Base-by-base conservation (phyloP, 1,140 invertebrate species). In the Limonius californicus region DNA sequence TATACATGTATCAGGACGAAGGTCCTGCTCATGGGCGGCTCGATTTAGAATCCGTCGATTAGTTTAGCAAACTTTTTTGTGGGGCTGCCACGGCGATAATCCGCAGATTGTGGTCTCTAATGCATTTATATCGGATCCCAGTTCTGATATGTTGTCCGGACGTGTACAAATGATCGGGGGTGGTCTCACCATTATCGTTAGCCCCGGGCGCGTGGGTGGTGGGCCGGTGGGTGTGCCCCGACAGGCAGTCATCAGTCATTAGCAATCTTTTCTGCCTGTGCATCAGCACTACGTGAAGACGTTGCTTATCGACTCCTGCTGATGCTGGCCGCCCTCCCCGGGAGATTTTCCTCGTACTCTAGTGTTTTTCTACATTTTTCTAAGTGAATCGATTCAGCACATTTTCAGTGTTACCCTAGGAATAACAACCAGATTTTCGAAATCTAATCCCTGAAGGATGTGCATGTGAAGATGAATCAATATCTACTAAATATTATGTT, bases 161-260 rank as follows among this genome's bases (percentile, higher is more conserved):
- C 54, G 54, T 55, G 54, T 27, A 55, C 30, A 55, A 55, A 55
- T 55, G 54, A 55, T 55, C 54, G 54, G 54, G 54, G 54, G 54
- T 55, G 54, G 54, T 55, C 54, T 35, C 54, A 55, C 54, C 54
- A 55, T 55, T 55, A 55, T 55, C 54, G 54, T 55, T 55, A 55
- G 54, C 54, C 21, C 54, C 54, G 21, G 15, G 54, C 54, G 9
- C 9, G 16, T 50, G 54, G 54, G 54, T 30, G 30, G 54, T 27
- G 54, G 54, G 54, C 15, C 50, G 2, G 54, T 55, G 21, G 21
- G 21, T 55, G 21, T 35, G 7, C 30, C 54, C 21, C 8, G 54
- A 55, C 21, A 55, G 21, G 54, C 54, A 55, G 54, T 55, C 54
- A 55, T 55, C 54, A 55, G 54, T 55, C 21, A 55, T 35, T 30